phyloP scores from a whole-genome alignment of 2,888 invertebrate species.

The Stenurella melanura region DNA sequence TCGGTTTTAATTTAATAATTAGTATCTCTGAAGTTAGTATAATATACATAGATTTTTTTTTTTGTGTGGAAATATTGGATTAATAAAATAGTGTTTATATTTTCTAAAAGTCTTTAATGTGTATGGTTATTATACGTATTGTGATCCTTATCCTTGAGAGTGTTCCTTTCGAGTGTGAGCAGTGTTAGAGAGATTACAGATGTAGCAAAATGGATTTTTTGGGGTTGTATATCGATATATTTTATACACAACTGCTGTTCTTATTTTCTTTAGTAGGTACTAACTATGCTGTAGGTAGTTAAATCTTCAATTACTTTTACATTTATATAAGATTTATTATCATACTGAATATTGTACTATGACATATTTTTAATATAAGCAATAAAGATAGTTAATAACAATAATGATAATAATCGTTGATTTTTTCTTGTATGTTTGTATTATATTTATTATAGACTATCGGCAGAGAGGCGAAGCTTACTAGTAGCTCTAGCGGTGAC shows the following conservation, averaged over 20 bases:
- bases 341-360: neutral
- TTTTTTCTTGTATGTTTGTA: neutral
- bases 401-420: neutral
- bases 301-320: neutral
- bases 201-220: neutral
- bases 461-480: no score
- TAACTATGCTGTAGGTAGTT: neutral
- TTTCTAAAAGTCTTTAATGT: conserved; percentile 28
- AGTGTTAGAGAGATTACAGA: neutral
- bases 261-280: neutral
- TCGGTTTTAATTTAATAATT: conserved; percentile 22
- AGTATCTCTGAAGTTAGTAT: conserved; percentile 20
- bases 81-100: conserved; percentile 45
- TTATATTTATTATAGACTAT: no score
- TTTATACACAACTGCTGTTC: neutral
- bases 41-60: conserved; percentile 14
- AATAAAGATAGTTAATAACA: neutral
- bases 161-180: neutral
- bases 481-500: no score
- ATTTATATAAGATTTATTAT: neutral
- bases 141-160: conserved; percentile 7
- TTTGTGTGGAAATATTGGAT: conserved; percentile 33
- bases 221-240: neutral
- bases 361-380: neutral
- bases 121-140: neutral